Conservation (phyloP, 1,140 invertebrate genomes). For the Pristionchus pacificus region DNA sequence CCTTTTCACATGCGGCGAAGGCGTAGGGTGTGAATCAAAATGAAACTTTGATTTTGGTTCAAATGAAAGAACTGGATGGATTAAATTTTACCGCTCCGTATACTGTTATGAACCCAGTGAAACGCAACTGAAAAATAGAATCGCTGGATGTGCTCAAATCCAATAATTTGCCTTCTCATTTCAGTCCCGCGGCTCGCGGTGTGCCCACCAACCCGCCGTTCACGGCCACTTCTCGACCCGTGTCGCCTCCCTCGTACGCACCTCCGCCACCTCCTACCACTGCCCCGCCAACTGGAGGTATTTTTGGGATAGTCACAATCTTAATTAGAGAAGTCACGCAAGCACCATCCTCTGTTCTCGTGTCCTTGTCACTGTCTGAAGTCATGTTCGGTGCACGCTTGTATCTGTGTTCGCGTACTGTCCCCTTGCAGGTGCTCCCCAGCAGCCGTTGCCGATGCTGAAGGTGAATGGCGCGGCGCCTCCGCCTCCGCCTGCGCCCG, state of each 20-base stretch:
- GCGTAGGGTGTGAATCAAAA: no score
- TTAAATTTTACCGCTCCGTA: no score
- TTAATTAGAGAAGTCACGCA: no score
- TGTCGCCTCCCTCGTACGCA: not conserved
- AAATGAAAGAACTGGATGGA: no score
- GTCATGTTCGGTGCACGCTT: not conserved
- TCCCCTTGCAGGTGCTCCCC: slow-evolving; percentile 14
- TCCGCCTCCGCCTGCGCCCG: slow-evolving; percentile 13
- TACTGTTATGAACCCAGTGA: no score
- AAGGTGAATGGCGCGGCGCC: slow-evolving; percentile 11
- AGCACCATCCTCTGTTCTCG: not conserved
- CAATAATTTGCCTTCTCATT: no score
- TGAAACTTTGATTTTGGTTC: no score
- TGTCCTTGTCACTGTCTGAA: slow-evolving; percentile 15
- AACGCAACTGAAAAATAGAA: no score
- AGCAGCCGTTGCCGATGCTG: slow-evolving; percentile 6
- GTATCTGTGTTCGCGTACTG: slow-evolving; percentile 4
- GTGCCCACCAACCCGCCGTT: slow-evolving; percentile 2
- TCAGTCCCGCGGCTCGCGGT: not conserved
- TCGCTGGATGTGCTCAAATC: no score
- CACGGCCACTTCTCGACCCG: slow-evolving; percentile 2
- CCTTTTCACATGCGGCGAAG: no score
- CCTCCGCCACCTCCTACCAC: slow-evolving; percentile 18
- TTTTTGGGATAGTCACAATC: no score
- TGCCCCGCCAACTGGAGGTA: slow-evolving; percentile 15